phyloP scores from a whole-genome alignment of 2,888 invertebrate species.

The Clunio marinus region DNA sequence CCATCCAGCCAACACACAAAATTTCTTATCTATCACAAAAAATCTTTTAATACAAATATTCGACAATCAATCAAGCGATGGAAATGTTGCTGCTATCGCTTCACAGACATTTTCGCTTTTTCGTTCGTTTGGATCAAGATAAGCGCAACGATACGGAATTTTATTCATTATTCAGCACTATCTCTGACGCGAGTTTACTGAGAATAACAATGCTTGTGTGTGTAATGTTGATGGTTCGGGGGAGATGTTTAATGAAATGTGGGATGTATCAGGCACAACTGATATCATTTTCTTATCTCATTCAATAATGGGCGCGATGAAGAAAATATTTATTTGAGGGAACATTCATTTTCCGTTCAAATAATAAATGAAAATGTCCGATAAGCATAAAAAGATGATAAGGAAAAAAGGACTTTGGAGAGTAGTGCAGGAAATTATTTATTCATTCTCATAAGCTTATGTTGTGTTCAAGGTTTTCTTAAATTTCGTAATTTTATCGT shows the following conservation, averaged over 20 bases:
- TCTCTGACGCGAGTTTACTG: constrained; percentile 4
- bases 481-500: constrained; percentile 1
- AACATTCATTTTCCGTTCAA: constrained; percentile 28
- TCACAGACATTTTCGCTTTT: background rate
- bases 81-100: constrained; percentile 21
- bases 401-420: constrained; percentile 3
- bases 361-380: constrained; percentile 37
- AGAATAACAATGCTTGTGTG: constrained; percentile 2
- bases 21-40: constrained; percentile 14
- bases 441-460: background rate
- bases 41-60: constrained; percentile 38
- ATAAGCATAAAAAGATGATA: constrained; percentile 34
- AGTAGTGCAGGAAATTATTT: background rate
- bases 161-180: constrained; percentile 38
- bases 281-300: constrained; percentile 32
- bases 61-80: constrained; percentile 35
- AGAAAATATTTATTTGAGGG: constrained; percentile 24
- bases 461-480: too few relatives aligned
- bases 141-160: constrained; percentile 17
- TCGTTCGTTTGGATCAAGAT: constrained; percentile 3
- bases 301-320: background rate
- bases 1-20: background rate
- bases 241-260: constrained; percentile 15
- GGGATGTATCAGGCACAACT: constrained; percentile 10
- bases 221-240: too few relatives aligned